Evolutionary conservation across 2,113 vertebrate genomes (phyloP), one percentile per base, ranked within the genome.

Genomic region (Petaurus breviceps): DNA sequence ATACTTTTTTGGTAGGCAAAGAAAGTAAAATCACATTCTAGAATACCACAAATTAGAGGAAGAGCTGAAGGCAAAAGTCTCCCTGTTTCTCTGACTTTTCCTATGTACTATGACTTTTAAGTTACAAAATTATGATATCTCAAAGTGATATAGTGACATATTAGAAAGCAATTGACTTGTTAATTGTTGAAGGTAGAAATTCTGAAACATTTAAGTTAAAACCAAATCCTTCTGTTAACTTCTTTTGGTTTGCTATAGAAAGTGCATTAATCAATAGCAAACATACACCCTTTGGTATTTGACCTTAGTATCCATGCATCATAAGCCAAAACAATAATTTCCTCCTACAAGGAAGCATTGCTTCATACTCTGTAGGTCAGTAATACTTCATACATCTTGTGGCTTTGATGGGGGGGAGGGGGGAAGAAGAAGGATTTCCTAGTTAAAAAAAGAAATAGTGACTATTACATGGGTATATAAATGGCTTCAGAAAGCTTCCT

Each of bases 241-340:
- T 26, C 52, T 89, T 96, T 95, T 47, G 43, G 22, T 89, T 51
- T 91, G 50, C 50, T 49, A 55, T 77, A 68, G 49, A 91, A 94
- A 95, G 16, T 4, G 93, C 54, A 47, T 95, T 54, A 93, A 94
- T 26, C 92, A 91, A 28, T 90, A 92, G n/a, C 43, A 93, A 93
- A 95, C 12, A 46, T 23, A 90, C 47, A 50, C 8, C 91, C 46
- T 92, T 53, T 90, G 93, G 46, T 51, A 43, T 90, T 91, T 91
- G 84, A 97, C 54, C 95, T 51, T 89, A 92, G 77, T 28, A 92
- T 47, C 90, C 90, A 95, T 52, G 95, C 92, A 95, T 97, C 51
- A 53, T 95, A 11, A 93, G 22, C 61, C n/a, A 91, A 91, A 52
- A 37, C 90, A 37, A 8, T 95, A 1, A 16, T 77, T n/a, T 77